Base-by-base conservation (phyloP, 2,797 vertebrate species). In the Galagoides demidoff region DNA sequence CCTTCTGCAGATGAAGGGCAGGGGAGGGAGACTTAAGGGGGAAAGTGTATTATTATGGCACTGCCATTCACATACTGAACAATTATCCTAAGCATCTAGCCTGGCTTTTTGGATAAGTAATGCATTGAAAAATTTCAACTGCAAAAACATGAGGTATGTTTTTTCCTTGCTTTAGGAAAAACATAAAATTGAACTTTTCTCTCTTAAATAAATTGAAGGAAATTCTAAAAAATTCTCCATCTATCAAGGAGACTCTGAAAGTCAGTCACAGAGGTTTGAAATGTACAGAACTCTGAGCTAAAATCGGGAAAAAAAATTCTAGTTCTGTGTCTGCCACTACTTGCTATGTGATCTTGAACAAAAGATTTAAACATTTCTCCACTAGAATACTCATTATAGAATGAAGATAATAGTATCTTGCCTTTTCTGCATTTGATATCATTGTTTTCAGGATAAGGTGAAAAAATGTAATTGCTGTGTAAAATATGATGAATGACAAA, bases 121-220 rank as follows among this genome's bases (percentile, higher is more conserved):
- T 64, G 90, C 74, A 85, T 90, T 59, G 43, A 14, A 76, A 87
- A 64, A 63, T 29, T 22, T 59, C 19, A 76, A 29, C 71, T 92
- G 85, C 5, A 88, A 74, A 39, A 91, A 63, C 82, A 49, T 29
- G 25, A 89, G 61, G 4, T 86, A 10, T 66, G 61, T 59, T 89
- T 68, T 14, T 64, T 73, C 14, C 34, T 86, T 90, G 17, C 70
- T 73, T 85, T 96, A 94, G 19, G 25, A 73, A 79, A 96, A 68
- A 59, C 49, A 43, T 49, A 78, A 94, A 78, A 52, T 37, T 55
- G 14, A 89, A 20, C 27, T 37, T 78, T 91, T 64, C 17, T 37
- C 6, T 71, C 59, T 82, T 71, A 84, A 76, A 39, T 34, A 74
- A 94, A 70, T 87, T 31, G 39, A 94, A 59, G 31, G 39, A 78